Percentiles rank a stretch among this genome's conserved stretches.
phyloP scores from a whole-genome alignment of 1,140 invertebrate species.

The Portunus trituberculatus region DNA sequence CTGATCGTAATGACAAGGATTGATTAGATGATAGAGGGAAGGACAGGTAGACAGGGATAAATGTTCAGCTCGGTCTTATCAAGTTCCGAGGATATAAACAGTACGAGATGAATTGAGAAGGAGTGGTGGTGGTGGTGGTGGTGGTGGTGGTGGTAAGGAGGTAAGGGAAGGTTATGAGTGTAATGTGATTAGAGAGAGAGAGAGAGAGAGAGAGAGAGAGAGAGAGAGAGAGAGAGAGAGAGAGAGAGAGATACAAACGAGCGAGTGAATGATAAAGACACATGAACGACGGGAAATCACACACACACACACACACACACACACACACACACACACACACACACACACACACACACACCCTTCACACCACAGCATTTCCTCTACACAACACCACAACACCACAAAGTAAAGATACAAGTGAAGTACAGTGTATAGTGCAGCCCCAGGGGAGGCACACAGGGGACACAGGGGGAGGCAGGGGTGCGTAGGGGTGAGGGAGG shows the following conservation, averaged over 20 bases:
- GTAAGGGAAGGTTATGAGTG: background rate
- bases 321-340: too few relatives aligned
- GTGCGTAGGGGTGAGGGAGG: background rate
- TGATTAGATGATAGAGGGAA: background rate
- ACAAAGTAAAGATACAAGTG: too few relatives aligned
- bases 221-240: constrained; percentile 6
- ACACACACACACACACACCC: too few relatives aligned
- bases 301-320: too few relatives aligned
- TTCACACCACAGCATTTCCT: too few relatives aligned
- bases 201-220: constrained; percentile 20
- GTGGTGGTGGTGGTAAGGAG: too few relatives aligned
- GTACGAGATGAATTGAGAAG: background rate
- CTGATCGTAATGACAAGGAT: background rate
- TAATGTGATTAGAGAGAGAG: background rate
- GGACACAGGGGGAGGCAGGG: too few relatives aligned
- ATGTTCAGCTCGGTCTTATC: background rate
- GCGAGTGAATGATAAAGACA: background rate
- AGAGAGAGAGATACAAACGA: background rate
- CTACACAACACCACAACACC: too few relatives aligned
- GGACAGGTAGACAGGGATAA: background rate
- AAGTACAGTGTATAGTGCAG: too few relatives aligned
- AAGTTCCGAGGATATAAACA: background rate
- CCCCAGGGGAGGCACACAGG: background rate
- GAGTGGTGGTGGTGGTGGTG: background rate
- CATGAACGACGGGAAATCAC: background rate